Base-by-base conservation (phyloP, 2,888 invertebrate genomes). In the Tiphia femorata region DNA sequence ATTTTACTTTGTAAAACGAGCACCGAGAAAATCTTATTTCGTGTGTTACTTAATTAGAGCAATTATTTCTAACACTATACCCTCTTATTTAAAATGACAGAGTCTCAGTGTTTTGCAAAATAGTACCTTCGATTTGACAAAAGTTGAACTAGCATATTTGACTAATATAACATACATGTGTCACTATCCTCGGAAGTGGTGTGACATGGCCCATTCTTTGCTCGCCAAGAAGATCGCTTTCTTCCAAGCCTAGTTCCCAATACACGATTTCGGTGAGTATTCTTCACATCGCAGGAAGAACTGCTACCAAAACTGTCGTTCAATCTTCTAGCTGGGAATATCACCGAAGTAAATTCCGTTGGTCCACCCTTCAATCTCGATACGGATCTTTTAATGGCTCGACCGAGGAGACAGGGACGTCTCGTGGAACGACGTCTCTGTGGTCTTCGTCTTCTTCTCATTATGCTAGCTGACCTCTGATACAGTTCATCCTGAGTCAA, bases 401-500 rank as follows among this genome's bases (percentile, higher is more conserved):
- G 76, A 3, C 83, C 78, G 0, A 83, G 68, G 2, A 83, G 73
- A 42, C 80, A 77, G 10, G 82, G 70, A 25, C 79, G 77, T 14
- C 79, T 64, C 2, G 73, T 73, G 0, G 83, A 80, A 27, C 80
- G 68, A 23, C 80, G 73, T 43, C 80, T 72, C 53, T 79, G 81
- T 2, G 79, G 82, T 35, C 79, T 76, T 19, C 79, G 75, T 10
- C 83, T 73, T 49, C 93, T 88, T 58, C 92, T 88, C 95, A 96
- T 95, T 61, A 95, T 95, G 58, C 91, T 91, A 82, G 95, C 95
- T 63, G 95, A 94, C 74, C 94, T 89, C 79, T 94, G 93, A 79
- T 94, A 96, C 61, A 96, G 87, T 84, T 96, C 95, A 77, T 96
- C 95, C 84, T 95, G 94, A n/a, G 95, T 95, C 56, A 96, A 84